Base-by-base conservation (phyloP, 2,797 vertebrate genomes). In the Leptoclinus maculatus region DNA sequence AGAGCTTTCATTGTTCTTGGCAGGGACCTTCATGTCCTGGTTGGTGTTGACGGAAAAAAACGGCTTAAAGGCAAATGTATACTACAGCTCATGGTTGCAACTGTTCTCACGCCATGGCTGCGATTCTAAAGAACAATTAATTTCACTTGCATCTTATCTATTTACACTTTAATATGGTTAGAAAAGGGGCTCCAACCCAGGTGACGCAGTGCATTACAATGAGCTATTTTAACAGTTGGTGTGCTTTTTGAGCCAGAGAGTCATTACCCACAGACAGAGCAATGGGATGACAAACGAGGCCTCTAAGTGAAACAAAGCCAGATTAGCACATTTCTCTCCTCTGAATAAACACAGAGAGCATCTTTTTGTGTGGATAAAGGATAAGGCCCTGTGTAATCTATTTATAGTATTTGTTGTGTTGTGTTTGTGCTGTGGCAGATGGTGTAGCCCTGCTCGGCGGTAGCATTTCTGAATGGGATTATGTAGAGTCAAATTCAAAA, bases 1-100 rank as follows among this genome's bases (percentile, higher is more conserved):
- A 49, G 80, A 71, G 90, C 90, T 91, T 93, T 91, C 84, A 91
- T 93, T 94, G 92, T 93, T 93, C 85, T 94, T 93, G 91, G 93
- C 93, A 94, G 79, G 43, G 66, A 57, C 77, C 69, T 66, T 70
- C 76, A 69, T 89, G 83, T 91, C 82, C 85, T 85, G 83, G 88
- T 87, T 76, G 79, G 89, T 88, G 87, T 89, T 90, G 91, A 93
- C 72, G 83, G 83, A 5, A 92, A 85, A 87, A 92, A 92, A 76
- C 78, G 68, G 88, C 90, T 90, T 92, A 84, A 87, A 83, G 56
- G 83, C 93, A 89, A 94, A 93, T 88, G 87, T 89, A 90, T 94
- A 90, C 90, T 93, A 92, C 87, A 84, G 88, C 85, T 84, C 58
- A 63, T 63, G 83, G 91, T 83, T 88, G 89, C 83, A 83, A 80